Evolutionary conservation across 1,140 invertebrate genomes (phyloP), one percentile per base, ranked within the genome.

Genomic region (Eumaeus atala): DNA sequence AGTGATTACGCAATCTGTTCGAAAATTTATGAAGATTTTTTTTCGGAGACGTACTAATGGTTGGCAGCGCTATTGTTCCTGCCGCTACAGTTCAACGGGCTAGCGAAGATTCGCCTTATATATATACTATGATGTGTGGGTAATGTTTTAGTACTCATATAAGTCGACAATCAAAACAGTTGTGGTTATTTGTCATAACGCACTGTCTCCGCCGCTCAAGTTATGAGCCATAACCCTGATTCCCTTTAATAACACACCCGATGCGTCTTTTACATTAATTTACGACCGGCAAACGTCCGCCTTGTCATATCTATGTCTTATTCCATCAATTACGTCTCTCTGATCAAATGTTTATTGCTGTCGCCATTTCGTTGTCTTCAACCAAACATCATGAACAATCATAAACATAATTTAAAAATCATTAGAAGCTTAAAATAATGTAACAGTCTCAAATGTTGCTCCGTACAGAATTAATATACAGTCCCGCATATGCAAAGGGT

Each of bases 151-250:
- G 7, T 14, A 9, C 17, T 16, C 14, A 16, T 44, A 44, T 44
- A 44, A 17, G 5, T 17, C 40, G 14, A 14, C 16, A 44, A 44
- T 62, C 60, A 70, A 66, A 62, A 64, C 66, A 62, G 61, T 67
- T 67, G 74, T 71, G 71, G 44, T 70, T 68, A 69, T 74, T 66
- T 61, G 67, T 75, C 66, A 67, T 72, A 61, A 67, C 50, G 64
- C 58, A 60, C 54, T 59, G 74, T 68, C 71, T 65, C 67, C 68
- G 67, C 66, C 57, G 65, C 65, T 60, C 68, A 52, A 69, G 68
- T 77, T 80, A 86, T 74, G 78, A 74, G 70, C 77, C 65, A 81
- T 84, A 81, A 86, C 69, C 82, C 75, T 77, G 80, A 81, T 84
- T 83, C 78, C 76, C 78, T 83, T 83, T 78, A 38, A 74, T 76